Evolutionary conservation across 1,140 invertebrate species (phyloP).

Genomic region (Caenorhabditis inopinata): DNA sequence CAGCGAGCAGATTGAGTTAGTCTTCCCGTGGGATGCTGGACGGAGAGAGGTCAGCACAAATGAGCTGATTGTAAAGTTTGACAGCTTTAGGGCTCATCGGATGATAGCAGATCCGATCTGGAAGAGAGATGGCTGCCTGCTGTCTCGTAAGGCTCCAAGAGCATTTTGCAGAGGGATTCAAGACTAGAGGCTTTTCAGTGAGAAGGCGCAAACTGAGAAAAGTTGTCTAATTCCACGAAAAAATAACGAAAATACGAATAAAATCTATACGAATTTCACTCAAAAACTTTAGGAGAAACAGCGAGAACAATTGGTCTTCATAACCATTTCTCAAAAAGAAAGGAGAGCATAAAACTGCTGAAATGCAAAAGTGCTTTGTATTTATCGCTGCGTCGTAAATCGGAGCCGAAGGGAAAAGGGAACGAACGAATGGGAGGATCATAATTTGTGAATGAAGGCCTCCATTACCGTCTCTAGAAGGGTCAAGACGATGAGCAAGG

Average conservation of each 20-base stretch:
- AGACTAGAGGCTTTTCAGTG: no score
- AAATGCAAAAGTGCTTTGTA: background rate
- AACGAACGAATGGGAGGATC: background rate
- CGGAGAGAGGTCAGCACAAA: no score
- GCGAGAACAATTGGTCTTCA: background rate
- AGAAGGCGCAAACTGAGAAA: no score
- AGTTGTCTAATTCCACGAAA: background rate
- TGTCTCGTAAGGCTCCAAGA: no score
- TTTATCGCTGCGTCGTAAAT: background rate
- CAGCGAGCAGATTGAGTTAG: no score
- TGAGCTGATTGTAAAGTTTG: constrained; percentile 16
- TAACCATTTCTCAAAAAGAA: background rate
- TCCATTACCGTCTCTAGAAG: background rate
- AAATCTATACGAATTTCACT: constrained; percentile 12
- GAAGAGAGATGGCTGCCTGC: no score
- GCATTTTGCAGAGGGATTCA: no score
- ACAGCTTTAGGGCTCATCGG: background rate
- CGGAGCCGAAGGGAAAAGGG: background rate
- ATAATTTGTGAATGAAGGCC: background rate
- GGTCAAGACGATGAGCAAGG: background rate
- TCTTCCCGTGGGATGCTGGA: no score
- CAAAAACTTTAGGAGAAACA: background rate
- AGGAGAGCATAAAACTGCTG: background rate
- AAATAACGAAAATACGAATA: background rate
- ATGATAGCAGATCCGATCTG: background rate